Evolutionary conservation across 2,113 vertebrate species (phyloP), one percentile per base, ranked within the genome.

Genomic region (Grammomys dolichurus): DNA sequence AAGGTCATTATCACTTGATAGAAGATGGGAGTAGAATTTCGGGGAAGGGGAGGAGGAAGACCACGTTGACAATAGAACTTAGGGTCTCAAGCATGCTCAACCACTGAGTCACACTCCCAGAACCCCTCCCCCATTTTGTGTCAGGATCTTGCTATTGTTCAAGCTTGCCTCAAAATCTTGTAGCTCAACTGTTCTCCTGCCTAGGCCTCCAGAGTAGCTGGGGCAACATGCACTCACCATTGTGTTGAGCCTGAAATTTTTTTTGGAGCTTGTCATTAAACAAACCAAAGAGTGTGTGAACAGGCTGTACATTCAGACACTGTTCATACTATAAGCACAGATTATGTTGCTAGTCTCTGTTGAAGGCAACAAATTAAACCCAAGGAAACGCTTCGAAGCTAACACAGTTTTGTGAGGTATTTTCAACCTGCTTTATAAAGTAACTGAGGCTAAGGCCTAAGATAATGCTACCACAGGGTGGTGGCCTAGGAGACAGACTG

Each of bases 231-330:
- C 10, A 28, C 3, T 7, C 24, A 7, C 20, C 22, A 81, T 54
- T 16, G 16, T 8, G n/a, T 16, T 11, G 20, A 51, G 36, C 13
- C 46, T 69, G 51, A 70, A 48, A 56, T 48, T 40, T 69, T 69
- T 94, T 92, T 65, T 76, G 31, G 92, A 90, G 14, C 22, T 51
- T 95, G 46, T 92, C 48, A 93, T 92, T 84, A 91, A 87, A 69
- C 20, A 89, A 65, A 19, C 54, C 88, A 5, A 24, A 80, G 60
- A 81, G 22, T 43, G 16, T 33, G 36, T 17, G 40, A 73, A 9
- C 14, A 82, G 40, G 26, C 54, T 92, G 26, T 81, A 48, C 73
- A 72, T 60, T 81, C 75, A 89, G 58, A 73, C 76, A 91, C 86
- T 31, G 63, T 60, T 92, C 7, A 82, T 56, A 70, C 10, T 43